Conservation (phyloP, 2,113 vertebrate species). For the Colaptes auratus region DNA sequence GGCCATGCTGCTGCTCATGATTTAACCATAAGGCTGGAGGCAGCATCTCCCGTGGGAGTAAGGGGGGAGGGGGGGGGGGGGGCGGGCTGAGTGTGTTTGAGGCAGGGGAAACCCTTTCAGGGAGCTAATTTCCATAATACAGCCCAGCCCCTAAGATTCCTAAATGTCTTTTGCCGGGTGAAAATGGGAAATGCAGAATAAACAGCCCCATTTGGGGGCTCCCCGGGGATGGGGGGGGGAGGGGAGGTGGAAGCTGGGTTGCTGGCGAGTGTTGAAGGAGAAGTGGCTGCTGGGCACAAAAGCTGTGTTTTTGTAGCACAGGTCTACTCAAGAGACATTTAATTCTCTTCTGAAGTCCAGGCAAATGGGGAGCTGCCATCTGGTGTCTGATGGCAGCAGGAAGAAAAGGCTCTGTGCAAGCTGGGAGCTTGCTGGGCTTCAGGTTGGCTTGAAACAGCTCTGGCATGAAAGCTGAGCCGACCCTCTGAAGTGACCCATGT, state of each 20-base stretch:
- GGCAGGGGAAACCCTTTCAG: not conserved
- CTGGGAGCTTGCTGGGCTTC: not conserved
- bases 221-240: fast-evolving
- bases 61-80: too few relatives aligned
- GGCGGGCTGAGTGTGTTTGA: fast-evolving
- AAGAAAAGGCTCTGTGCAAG: not conserved
- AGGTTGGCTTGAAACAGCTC: not conserved
- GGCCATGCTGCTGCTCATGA: fast-evolving
- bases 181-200: not conserved
- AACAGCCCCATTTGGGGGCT: fast-evolving
- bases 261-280: not conserved
- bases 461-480: fast-evolving
- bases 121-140: not conserved
- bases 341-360: not conserved
- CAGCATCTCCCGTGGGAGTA: not conserved
- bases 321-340: not conserved
- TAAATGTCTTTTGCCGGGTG: fast-evolving
- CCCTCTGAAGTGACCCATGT: fast-evolving
- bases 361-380: conserved; percentile 35
- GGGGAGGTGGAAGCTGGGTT: fast-evolving
- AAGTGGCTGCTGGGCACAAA: conserved; percentile 12
- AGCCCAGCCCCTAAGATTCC: fast-evolving
- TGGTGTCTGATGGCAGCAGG: conserved; percentile 43
- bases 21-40: not conserved
- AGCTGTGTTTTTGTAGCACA: not conserved